Percentiles rank a stretch among this genome's conserved stretches.
Evolutionary conservation across 2,888 invertebrate genomes (phyloP).

Genomic region (Monoplex corrugatus): DNA sequence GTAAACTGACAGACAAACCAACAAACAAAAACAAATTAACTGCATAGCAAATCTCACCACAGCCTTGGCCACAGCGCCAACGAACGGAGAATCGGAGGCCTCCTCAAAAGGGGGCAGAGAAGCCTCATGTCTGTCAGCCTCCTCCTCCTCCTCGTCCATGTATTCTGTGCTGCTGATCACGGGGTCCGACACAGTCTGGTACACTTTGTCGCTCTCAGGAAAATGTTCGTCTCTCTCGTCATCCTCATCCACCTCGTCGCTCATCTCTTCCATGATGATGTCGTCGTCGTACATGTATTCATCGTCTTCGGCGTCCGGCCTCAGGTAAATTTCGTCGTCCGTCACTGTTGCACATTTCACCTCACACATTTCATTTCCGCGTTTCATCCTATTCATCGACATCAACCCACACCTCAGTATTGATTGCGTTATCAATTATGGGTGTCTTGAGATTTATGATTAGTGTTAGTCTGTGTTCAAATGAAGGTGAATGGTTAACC

Average conservation of each 20-base stretch:
- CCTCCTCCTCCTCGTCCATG: neutral
- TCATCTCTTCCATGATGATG: conserved; percentile 57
- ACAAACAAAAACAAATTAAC: too few relatives aligned
- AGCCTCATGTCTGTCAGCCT: too few relatives aligned
- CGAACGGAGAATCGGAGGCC: neutral
- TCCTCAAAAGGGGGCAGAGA: too few relatives aligned
- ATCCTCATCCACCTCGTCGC: conserved; percentile 53
- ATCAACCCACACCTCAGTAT: too few relatives aligned
- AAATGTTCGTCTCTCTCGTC: conserved; percentile 39
- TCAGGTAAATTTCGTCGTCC: conserved; percentile 35
- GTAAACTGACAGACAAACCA: too few relatives aligned
- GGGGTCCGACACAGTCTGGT: conserved; percentile 27
- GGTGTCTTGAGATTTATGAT: too few relatives aligned
- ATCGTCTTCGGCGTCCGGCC: conserved; percentile 51
- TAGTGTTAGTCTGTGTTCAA: too few relatives aligned
- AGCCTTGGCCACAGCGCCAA: neutral
- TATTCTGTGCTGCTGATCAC: neutral
- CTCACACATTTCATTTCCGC: too few relatives aligned
- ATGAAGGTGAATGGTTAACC: too few relatives aligned
- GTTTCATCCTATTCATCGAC: too few relatives aligned
- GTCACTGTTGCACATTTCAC: neutral
- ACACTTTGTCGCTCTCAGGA: conserved; percentile 41
- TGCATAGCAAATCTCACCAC: neutral
- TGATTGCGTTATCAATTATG: too few relatives aligned
- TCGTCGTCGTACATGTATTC: conserved; percentile 56